Evolutionary conservation across 2,888 invertebrate genomes (phyloP).

Genomic region (Xestia rhomboidea): DNA sequence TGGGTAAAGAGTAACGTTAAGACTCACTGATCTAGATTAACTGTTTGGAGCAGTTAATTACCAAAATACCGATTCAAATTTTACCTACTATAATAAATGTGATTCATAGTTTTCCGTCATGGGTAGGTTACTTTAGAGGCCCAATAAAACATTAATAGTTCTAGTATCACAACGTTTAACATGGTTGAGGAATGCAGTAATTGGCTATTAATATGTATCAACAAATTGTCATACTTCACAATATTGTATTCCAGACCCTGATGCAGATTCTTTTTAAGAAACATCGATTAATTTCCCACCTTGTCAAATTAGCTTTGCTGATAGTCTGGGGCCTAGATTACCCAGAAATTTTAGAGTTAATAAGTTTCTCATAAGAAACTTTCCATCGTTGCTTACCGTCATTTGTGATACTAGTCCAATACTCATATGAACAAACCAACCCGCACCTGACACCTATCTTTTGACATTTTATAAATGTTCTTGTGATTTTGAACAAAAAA

Average conservation of each 20-base stretch:
- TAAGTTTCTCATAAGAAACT: background rate
- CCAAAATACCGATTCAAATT: background rate
- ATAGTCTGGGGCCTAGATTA: background rate
- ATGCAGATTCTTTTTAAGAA: background rate
- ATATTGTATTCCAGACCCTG: background rate
- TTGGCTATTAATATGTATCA: background rate
- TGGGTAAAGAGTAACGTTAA: background rate
- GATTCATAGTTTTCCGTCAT: conserved; percentile 1
- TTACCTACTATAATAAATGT: background rate
- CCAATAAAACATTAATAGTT: conserved; percentile 42
- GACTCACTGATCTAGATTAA: background rate
- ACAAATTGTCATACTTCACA: conserved; percentile 12
- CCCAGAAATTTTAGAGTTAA: background rate
- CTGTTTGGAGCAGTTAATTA: background rate
- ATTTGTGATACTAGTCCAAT: background rate
- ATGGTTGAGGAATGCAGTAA: conserved; percentile 23
- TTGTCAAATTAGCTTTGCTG: background rate
- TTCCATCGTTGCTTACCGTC: background rate
- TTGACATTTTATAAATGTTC: background rate
- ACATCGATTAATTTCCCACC: accelerated
- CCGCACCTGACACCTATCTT: background rate
- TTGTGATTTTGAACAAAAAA: too few relatives aligned
- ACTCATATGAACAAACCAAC: background rate
- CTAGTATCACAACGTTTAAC: conserved; percentile 18
- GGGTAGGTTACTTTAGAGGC: conserved; percentile 3